Percentiles rank a stretch among this genome's conserved stretches.
Evolutionary conservation across 2,888 invertebrate genomes (phyloP).

Genomic region (Strigamia maritima): DNA sequence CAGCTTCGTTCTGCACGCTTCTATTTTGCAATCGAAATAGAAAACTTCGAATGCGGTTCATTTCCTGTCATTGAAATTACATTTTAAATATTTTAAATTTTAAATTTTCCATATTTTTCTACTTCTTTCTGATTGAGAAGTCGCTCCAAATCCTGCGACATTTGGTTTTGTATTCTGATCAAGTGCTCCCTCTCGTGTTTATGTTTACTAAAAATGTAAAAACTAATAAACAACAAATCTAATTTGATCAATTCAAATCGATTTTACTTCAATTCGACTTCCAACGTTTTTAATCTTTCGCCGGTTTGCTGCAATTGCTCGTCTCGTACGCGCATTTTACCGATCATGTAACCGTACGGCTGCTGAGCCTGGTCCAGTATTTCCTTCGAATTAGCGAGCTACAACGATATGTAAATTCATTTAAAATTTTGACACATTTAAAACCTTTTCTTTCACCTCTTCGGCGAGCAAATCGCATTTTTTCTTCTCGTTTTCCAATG

Average conservation of each 20-base stretch:
- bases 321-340: slow-evolving; percentile 31
- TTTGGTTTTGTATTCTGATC: slow-evolving; percentile 7
- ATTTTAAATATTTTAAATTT: neutral
- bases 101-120: neutral
- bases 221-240: neutral
- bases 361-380: slow-evolving; percentile 37
- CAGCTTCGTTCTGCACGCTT: too few relatives aligned
- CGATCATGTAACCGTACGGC: slow-evolving; percentile 39
- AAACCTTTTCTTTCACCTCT: slow-evolving; percentile 25
- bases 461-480: slow-evolving; percentile 13
- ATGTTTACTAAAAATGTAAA: neutral
- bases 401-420: neutral
- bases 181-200: slow-evolving; percentile 35
- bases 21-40: too few relatives aligned
- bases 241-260: neutral
- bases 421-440: neutral
- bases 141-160: slow-evolving; percentile 38
- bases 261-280: slow-evolving; percentile 35
- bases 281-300: neutral
- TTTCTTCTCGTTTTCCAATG: slow-evolving; percentile 30
- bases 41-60: too few relatives aligned
- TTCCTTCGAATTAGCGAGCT: slow-evolving; percentile 37
- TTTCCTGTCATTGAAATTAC: too few relatives aligned
- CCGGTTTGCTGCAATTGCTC: slow-evolving; percentile 35
- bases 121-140: slow-evolving; percentile 39